Percentiles rank a stretch among this genome's conserved stretches.
These are phyloP conservation scores for human DNA, from an alignment of 2,113 vertebrate species.

Conservation along the genomic window GRCh38 chr4:172403501-172404000, in stretches of 20 bases:
- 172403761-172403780: background rate
- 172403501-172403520: background rate
- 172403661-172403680: background rate
- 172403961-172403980: background rate
- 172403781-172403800: background rate
- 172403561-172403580: background rate
- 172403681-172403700: background rate
- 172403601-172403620: background rate
- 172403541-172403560: background rate
- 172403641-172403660: background rate
- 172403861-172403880: background rate
- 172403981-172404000: background rate
- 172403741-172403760: background rate
- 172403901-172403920: background rate
- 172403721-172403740: background rate
- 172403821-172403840: background rate
- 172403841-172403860: background rate
- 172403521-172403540: background rate
- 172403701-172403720: background rate
- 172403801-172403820: background rate
- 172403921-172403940: background rate
- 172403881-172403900: background rate
- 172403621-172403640: background rate
- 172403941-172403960: background rate
- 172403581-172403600: background rate